Evolutionary conservation across 64 coral and sea anemone species (phyloP).

Genomic region (Montipora efflorescens): DNA sequence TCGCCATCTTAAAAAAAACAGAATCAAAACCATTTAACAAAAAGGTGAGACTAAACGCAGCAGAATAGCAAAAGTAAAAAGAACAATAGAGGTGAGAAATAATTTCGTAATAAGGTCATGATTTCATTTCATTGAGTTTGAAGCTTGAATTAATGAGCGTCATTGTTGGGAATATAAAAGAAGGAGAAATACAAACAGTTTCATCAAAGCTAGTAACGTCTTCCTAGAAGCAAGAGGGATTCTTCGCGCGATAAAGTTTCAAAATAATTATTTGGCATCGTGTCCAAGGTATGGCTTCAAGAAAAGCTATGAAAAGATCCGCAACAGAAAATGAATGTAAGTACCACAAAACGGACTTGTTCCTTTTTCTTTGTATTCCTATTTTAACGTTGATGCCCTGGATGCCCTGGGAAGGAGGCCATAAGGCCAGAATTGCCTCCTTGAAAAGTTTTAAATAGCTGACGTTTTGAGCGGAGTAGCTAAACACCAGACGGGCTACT

Average conservation of each 20-base stretch:
- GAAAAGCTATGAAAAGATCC: neutral
- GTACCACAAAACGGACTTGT: neutral
- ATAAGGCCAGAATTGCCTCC: too few relatives aligned
- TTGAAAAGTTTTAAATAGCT: too few relatives aligned
- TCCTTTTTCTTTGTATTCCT: neutral
- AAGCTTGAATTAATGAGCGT: too few relatives aligned
- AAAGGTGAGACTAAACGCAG: neutral
- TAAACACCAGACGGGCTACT: too few relatives aligned
- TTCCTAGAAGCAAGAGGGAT: neutral
- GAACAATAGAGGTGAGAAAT: conserved; percentile 17
- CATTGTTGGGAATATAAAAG: too few relatives aligned
- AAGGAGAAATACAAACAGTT: too few relatives aligned
- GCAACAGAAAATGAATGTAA: neutral
- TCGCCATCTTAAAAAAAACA: neutral
- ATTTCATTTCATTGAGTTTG: neutral
- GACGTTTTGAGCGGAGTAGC: too few relatives aligned
- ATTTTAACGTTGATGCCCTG: too few relatives aligned
- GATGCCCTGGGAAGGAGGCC: too few relatives aligned
- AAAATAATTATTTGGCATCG: too few relatives aligned
- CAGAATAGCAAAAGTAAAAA: neutral
- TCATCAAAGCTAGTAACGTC: too few relatives aligned
- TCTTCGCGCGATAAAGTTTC: too few relatives aligned
- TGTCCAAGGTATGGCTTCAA: neutral
- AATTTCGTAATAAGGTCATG: conserved; percentile 28
- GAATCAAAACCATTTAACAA: neutral